Conservation (phyloP, 2,888 invertebrate genomes). For the Amiota communis region DNA sequence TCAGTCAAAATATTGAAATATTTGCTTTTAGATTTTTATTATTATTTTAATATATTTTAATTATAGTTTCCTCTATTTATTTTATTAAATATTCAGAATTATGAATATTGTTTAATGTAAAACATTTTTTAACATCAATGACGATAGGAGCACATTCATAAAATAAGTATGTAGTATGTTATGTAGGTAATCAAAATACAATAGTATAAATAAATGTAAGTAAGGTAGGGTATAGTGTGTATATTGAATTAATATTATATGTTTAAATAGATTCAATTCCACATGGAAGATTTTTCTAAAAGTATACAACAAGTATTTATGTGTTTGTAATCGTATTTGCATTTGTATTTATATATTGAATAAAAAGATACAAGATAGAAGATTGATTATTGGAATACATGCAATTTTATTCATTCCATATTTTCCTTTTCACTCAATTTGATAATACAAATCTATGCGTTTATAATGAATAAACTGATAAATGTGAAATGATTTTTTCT, state of each 20-base stretch:
- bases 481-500: too few relatives aligned
- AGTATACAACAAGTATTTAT: too few relatives aligned
- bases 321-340: too few relatives aligned
- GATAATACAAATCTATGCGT: too few relatives aligned
- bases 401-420: too few relatives aligned
- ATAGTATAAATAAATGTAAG: slow-evolving; percentile 19
- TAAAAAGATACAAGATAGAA: too few relatives aligned
- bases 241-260: slow-evolving; percentile 27
- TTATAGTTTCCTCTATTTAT: slow-evolving; percentile 3
- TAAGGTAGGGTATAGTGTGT: slow-evolving; percentile 32
- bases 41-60: neutral
- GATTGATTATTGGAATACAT: too few relatives aligned
- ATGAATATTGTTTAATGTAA: neutral
- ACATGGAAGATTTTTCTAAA: slow-evolving; percentile 8
- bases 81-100: too few relatives aligned
- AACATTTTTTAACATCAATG: slow-evolving; percentile 63
- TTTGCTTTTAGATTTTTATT: slow-evolving; percentile 1
- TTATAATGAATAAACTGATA: too few relatives aligned
- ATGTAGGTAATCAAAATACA: neutral
- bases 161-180: slow-evolving; percentile 36
- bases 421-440: too few relatives aligned
- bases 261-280: slow-evolving; percentile 22
- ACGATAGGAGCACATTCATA: slow-evolving; percentile 49
- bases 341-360: too few relatives aligned
- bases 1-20: too few relatives aligned